These are phyloP conservation scores for Xenentodon cancila DNA, from an alignment of 2,797 vertebrate genomes.

Conservation along the genomic window DNA sequence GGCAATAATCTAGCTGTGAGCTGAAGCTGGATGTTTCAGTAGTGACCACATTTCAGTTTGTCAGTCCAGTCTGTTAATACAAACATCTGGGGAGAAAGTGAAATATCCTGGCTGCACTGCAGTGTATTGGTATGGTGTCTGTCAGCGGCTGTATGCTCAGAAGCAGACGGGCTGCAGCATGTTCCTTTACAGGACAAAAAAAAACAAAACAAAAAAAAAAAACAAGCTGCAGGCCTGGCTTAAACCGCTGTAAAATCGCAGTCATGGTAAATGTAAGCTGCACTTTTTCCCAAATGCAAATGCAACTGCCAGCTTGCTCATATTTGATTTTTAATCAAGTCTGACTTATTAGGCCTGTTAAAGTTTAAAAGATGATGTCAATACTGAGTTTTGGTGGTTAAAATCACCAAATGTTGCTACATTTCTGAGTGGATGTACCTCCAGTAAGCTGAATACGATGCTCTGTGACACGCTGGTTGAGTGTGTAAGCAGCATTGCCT, in stretches of 20 bases:
- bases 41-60: not conserved
- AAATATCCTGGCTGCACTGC: conserved; percentile 27
- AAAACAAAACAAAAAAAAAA: conserved; percentile 52
- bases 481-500: too few species aligned
- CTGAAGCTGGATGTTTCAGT: conserved; percentile 11
- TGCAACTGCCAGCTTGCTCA: not conserved
- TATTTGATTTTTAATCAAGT: not conserved
- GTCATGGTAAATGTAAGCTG: not conserved
- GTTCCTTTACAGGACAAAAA: conserved; percentile 38
- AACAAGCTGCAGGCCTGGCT: conserved; percentile 66
- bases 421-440: not conserved
- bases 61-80: conserved; percentile 1
- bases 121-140: conserved; percentile 41
- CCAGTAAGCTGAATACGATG: too few species aligned
- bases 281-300: not conserved
- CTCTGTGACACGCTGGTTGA: too few species aligned
- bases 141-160: conserved; percentile 46
- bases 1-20: not conserved
- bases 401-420: too few species aligned
- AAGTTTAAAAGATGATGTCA: not conserved
- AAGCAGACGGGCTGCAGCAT: conserved; percentile 27
- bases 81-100: not conserved
- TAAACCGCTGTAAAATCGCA: conserved; percentile 2
- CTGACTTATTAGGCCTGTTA: not conserved
- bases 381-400: too few species aligned